Base-by-base conservation (phyloP, 2,888 invertebrate species). In the Eucera pruinosa region DNA sequence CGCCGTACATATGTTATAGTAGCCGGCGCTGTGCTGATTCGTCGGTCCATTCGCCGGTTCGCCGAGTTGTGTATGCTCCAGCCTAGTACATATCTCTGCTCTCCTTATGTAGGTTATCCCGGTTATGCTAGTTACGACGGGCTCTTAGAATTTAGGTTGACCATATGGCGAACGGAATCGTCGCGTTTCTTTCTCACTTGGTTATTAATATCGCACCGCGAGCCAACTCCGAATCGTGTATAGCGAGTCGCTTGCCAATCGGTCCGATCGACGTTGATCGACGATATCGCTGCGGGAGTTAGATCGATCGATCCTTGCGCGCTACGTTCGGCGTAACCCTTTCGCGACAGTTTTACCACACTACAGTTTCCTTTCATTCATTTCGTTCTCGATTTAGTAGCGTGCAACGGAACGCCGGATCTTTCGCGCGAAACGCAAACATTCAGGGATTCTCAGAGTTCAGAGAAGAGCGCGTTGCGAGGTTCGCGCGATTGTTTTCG, bases 111-210 rank as follows among this genome's bases (percentile, higher is more conserved):
- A 78, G 82, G 84, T 80, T 87, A 86, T 81, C 72, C 78, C 68
- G 77, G 78, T 83, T 85, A 84, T 65, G 74, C 75, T 75, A 78
- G 80, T 81, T 78, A 80, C 61, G 75, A 69, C 64, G 71, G 70
- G 11, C 82, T 77, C 66, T 86, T 82, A 88, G 85, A 86, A 89
- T 88, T 88, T 87, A 87, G 88, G 87, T 88, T 88, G 86, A 86
- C 87, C 89, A 86, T 85, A 89, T 88, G 89, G 87, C 80, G 82
- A 79, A 78, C 81, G 70, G 78, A 86, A 83, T 78, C 71, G 85
- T 80, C 70, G 73, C 80, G 80, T 85, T 86, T 85, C 81, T 87
- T 86, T 86, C 83, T 67, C 73, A 18, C 70, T 20, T 18, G 72
- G 80, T 86, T 86, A 85, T 86, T 85, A 85, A 85, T 85, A 86